Evolutionary conservation across 2,888 invertebrate species (phyloP).

Genomic region (Boloria selene): DNA sequence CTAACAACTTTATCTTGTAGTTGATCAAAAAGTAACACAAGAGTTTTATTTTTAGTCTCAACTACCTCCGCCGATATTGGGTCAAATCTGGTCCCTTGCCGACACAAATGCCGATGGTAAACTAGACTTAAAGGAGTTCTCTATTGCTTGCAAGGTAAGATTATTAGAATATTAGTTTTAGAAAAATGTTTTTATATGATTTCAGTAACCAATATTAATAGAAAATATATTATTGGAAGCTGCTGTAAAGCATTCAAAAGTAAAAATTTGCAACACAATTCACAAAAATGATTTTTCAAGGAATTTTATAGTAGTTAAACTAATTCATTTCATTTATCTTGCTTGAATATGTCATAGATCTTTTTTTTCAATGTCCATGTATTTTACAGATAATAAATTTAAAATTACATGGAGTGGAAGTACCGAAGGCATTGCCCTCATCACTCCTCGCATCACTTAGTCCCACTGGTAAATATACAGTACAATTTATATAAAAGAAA

Average conservation of each 20-base stretch:
- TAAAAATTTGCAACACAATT: too few relatives aligned
- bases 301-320: too few relatives aligned
- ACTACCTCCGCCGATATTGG: constrained; percentile 92
- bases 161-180: background rate
- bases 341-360: background rate
- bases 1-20: background rate
- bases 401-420: constrained; percentile 94
- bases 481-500: background rate
- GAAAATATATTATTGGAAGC: too few relatives aligned
- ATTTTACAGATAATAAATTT: constrained; percentile 88
- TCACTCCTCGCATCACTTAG: constrained; percentile 86
- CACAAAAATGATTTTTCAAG: too few relatives aligned
- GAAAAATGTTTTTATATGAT: too few relatives aligned
- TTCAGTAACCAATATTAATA: too few relatives aligned
- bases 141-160: constrained; percentile 95
- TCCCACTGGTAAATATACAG: constrained; percentile 66
- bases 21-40: background rate
- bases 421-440: constrained; percentile 93
- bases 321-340: too few relatives aligned
- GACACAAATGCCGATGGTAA: constrained; percentile 98
- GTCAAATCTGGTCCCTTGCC: constrained; percentile 97
- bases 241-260: too few relatives aligned
- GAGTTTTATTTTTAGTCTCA: constrained; percentile 84
- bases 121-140: constrained; percentile 97
- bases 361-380: background rate